A percentile compares a stretch with the other conserved stretches of the same genome.
These are phyloP conservation scores for Notoglanidium macrostoma DNA, from an alignment of 2,797 vertebrate species.

Conservation along the genomic window DNA sequence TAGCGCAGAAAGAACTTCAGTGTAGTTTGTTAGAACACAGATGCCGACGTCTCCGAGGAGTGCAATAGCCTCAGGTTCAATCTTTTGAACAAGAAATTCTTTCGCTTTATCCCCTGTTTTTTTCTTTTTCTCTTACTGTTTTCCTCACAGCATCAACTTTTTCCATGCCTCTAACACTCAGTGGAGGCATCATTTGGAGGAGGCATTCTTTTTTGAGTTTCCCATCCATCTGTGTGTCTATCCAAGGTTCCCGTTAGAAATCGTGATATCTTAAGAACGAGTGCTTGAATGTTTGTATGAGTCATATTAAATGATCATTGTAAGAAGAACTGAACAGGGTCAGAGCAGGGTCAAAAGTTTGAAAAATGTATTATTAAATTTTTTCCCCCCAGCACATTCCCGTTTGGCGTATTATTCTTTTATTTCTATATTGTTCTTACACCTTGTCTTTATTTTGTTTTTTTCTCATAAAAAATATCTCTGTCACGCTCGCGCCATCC, in stretches of 20 bases:
- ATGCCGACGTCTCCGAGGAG: slow-evolving; percentile 38
- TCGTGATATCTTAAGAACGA: neutral
- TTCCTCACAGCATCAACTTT: neutral
- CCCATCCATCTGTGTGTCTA: neutral
- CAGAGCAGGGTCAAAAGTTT: neutral
- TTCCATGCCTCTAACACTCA: neutral
- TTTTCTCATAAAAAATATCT: neutral
- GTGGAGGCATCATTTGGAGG: neutral
- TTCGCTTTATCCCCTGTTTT: neutral
- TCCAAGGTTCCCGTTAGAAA: neutral
- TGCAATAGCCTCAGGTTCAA: slow-evolving; percentile 40
- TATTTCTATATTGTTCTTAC: neutral
- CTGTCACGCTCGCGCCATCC: neutral
- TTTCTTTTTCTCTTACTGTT: neutral
- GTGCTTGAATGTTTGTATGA: neutral
- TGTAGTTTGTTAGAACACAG: slow-evolving; percentile 53
- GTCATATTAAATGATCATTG: neutral
- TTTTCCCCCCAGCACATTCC: neutral
- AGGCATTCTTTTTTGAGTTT: neutral
- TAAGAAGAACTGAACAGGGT: neutral
- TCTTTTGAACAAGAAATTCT: slow-evolving; percentile 57
- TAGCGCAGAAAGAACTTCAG: slow-evolving; percentile 45
- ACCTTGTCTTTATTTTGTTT: neutral
- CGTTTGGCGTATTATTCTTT: neutral
- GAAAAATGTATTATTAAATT: too few species aligned